Conservation (phyloP, 2,888 invertebrate species). For the Pollenia amentaria region DNA sequence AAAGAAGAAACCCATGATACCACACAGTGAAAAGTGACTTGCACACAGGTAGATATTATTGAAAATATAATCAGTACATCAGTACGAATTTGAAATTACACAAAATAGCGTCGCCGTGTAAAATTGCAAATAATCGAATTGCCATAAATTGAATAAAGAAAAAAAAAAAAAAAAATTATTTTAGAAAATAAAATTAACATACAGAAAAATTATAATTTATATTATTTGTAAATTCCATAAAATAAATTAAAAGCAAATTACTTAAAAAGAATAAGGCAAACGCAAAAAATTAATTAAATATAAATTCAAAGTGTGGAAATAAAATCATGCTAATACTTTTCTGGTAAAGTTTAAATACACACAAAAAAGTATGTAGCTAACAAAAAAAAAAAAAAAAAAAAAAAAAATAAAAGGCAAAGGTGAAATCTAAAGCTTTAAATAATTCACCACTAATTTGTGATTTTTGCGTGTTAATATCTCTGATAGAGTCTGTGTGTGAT, state of each 20-base stretch:
- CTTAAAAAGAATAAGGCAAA: conserved; percentile 8
- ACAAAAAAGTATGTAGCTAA: neutral
- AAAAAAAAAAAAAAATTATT: conserved; percentile 32
- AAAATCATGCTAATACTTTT: conserved; percentile 35
- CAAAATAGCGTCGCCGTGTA: conserved; percentile 77
- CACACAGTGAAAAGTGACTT: conserved; percentile 55
- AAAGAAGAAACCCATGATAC: conserved; percentile 77
- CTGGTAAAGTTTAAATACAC: conserved; percentile 50
- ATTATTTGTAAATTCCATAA: conserved; percentile 40
- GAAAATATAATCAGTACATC: conserved; percentile 72
- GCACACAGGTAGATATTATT: conserved; percentile 73
- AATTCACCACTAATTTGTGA: conserved; percentile 71
- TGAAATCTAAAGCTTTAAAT: conserved; percentile 71
- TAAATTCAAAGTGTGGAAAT: conserved; percentile 6
- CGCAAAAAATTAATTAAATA: conserved; percentile 8
- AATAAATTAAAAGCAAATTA: conserved; percentile 40
- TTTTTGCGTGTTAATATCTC: conserved; percentile 61
- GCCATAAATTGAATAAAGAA: conserved; percentile 56
- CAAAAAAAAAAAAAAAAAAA: conserved; percentile 32
- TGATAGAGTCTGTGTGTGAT: conserved; percentile 17
- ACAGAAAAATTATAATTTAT: conserved; percentile 40
- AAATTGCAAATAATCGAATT: conserved; percentile 55
- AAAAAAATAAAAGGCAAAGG: conserved; percentile 70
- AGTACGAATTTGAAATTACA: conserved; percentile 79
- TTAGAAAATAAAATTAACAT: conserved; percentile 16